These are phyloP conservation scores for Lysandra bellargus DNA, from an alignment of 2,888 invertebrate species.

Conservation along the genomic window DNA sequence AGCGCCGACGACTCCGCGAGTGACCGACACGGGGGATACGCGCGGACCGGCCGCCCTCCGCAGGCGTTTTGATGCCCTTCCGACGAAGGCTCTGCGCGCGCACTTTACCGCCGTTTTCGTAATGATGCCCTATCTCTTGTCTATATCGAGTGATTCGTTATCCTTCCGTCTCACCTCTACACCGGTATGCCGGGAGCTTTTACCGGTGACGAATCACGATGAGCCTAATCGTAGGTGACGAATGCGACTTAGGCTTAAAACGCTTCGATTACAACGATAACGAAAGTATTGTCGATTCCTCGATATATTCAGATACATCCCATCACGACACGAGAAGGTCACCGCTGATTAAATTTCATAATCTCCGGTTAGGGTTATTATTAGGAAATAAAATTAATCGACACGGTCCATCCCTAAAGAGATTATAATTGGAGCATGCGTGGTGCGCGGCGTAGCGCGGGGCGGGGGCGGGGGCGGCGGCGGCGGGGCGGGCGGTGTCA, in stretches of 20 bases:
- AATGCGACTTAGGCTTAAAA: conserved; percentile 32
- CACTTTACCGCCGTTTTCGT: conserved; percentile 61
- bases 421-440: conserved; percentile 81
- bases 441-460: conserved; percentile 73
- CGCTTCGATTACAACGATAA: not conserved
- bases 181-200: not conserved
- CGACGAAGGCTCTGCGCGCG: conserved; percentile 76
- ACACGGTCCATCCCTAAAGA: conserved; percentile 76
- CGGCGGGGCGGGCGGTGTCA: conserved; percentile 48
- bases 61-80: conserved; percentile 77
- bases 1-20: conserved; percentile 52
- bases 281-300: not conserved
- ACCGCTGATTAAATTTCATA: not conserved
- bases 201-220: not conserved
- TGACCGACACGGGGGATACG: conserved; percentile 57
- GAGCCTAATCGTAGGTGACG: conserved; percentile 46
- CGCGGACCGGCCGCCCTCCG: conserved; percentile 74
- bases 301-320: conserved; percentile 59
- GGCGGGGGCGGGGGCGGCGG: conserved; percentile 54
- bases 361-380: not conserved
- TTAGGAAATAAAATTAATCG: conserved; percentile 50
- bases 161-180: conserved; percentile 34
- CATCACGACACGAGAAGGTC: not conserved
- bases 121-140: conserved; percentile 75
- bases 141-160: conserved; percentile 75